These are phyloP conservation scores for Whitmania pigra DNA, from an alignment of 1,140 invertebrate species.

Conservation along the genomic window DNA sequence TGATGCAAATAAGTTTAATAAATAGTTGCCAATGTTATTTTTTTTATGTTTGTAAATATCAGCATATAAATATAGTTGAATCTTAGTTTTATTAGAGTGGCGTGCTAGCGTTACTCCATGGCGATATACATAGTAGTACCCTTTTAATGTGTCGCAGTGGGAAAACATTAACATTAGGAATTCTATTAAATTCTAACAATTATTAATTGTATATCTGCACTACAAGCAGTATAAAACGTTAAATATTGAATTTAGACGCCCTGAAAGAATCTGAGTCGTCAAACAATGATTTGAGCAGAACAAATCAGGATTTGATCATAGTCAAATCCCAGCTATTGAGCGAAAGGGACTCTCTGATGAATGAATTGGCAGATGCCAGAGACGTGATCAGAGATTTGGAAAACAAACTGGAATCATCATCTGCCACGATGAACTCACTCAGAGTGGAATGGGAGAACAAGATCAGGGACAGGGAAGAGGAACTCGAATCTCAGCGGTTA, in stretches of 20 bases:
- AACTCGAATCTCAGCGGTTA: constrained; percentile 32
- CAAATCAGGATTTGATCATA: constrained; percentile 36
- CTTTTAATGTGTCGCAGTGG: too few relatives aligned
- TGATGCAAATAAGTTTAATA: too few relatives aligned
- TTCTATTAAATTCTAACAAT: background rate
- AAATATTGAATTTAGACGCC: constrained; percentile 17
- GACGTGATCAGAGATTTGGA: constrained; percentile 39
- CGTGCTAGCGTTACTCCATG: too few relatives aligned
- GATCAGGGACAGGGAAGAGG: constrained; percentile 42
- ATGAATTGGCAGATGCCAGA: constrained; percentile 39
- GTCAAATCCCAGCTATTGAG: constrained; percentile 35
- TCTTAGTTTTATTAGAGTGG: too few relatives aligned
- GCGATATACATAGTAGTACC: too few relatives aligned
- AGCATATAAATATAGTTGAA: too few relatives aligned
- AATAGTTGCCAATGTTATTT: too few relatives aligned
- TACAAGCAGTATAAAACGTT: background rate
- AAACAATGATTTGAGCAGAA: constrained; percentile 39
- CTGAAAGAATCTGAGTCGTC: constrained; percentile 38
- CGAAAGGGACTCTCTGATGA: constrained; percentile 39
- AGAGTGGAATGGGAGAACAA: constrained; percentile 39
- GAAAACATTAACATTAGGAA: too few relatives aligned
- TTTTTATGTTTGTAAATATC: too few relatives aligned
- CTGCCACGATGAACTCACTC: constrained; percentile 37
- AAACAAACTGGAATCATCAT: constrained; percentile 37
- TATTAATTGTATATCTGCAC: background rate